Percentiles rank a stretch among this genome's conserved stretches.
phyloP scores from a whole-genome alignment of 1,140 invertebrate genomes.

The Helicoverpa armigera region DNA sequence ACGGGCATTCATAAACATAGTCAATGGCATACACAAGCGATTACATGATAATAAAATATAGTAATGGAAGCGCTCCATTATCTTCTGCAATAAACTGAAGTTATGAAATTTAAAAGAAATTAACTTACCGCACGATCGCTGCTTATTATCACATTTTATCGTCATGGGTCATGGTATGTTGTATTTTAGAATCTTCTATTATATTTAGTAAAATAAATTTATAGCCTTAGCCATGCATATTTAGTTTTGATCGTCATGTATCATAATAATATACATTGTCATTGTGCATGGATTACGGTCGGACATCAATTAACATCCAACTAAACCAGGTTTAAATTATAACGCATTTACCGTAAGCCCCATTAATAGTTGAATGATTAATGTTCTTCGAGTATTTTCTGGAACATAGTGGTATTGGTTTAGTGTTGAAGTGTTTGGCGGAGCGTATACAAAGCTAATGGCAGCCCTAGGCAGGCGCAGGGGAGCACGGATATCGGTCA shows the following conservation, averaged over 20 bases:
- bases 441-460: constrained; percentile 30
- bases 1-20: not conserved
- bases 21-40: constrained; percentile 7
- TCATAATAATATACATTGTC: constrained; percentile 25
- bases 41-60: constrained; percentile 35
- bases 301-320: constrained; percentile 1
- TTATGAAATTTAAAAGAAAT: constrained; percentile 32
- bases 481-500: constrained; percentile 62
- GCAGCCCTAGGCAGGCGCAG: constrained; percentile 40
- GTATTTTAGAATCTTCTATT: not conserved
- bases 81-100: constrained; percentile 14
- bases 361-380: not conserved
- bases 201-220: too few relatives aligned
- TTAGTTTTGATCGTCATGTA: constrained; percentile 29
- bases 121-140: constrained; percentile 12
- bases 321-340: not conserved
- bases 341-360: not conserved
- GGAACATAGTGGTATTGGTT: not conserved
- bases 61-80: constrained; percentile 18
- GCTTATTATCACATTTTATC: constrained; percentile 21
- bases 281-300: constrained; percentile 9
- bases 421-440: constrained; percentile 23
- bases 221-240: too few relatives aligned
- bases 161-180: constrained; percentile 11
- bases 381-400: not conserved